Evolutionary conservation across 2,888 invertebrate genomes (phyloP).

Genomic region (Spisula subtruncata): DNA sequence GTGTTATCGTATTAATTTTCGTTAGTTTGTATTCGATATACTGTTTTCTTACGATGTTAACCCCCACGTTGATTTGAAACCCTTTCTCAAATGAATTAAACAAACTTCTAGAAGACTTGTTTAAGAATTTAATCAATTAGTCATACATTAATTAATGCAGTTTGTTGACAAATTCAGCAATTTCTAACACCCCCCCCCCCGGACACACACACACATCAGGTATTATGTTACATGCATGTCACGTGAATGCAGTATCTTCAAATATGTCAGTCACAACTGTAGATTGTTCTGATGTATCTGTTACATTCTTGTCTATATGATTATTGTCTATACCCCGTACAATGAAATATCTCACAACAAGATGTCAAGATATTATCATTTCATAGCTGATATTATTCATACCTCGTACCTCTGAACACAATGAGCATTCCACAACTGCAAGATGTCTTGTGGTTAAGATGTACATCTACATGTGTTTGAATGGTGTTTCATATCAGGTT

Average conservation of each 20-base stretch:
- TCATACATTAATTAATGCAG: too few species aligned
- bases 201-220: neutral
- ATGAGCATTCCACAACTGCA: neutral
- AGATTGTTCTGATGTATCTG: neutral
- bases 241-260: neutral
- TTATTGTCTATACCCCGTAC: neutral
- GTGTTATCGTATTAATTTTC: too few species aligned
- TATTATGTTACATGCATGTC: neutral
- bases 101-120: too few species aligned
- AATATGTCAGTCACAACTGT: neutral
- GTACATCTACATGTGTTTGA: too few species aligned
- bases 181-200: neutral
- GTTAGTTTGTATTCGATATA: too few species aligned
- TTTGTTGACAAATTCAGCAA: neutral
- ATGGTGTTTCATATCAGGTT: too few species aligned
- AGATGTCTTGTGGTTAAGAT: too few species aligned
- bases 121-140: too few species aligned
- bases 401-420: neutral
- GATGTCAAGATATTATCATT: neutral
- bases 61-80: too few species aligned
- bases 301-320: neutral
- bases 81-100: too few species aligned
- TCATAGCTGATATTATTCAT: constrained; percentile 3
- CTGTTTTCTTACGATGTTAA: too few species aligned
- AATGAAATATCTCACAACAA: neutral